Evolutionary conservation across 2,797 vertebrate species (phyloP).

Genomic region (Podarcis lilfordi): DNA sequence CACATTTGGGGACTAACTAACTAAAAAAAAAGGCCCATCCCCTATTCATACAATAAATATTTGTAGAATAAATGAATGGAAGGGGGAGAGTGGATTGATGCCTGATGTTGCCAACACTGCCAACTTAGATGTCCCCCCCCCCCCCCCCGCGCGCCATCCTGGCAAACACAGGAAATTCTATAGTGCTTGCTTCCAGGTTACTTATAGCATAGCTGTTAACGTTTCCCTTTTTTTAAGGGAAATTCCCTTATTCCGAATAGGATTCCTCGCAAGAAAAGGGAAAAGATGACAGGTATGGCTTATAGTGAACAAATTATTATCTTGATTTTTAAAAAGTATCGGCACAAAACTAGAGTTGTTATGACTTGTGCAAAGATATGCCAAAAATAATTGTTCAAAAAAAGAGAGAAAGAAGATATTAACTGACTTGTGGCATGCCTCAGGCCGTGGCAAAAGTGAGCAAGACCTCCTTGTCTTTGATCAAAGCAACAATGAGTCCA

Average conservation of each 20-base stretch:
- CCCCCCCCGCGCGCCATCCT: no score
- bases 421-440: neutral
- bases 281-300: neutral
- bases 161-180: neutral
- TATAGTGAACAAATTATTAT: neutral
- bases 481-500: neutral
- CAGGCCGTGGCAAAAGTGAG: neutral
- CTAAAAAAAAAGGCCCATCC: neutral
- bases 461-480: no score
- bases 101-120: neutral
- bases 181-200: neutral
- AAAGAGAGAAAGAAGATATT: neutral
- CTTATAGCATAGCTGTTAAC: neutral
- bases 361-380: neutral
- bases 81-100: neutral
- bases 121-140: neutral
- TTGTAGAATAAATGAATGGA: neutral
- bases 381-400: neutral
- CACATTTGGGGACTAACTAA: neutral
- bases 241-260: no score
- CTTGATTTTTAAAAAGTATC: no score
- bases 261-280: no score
- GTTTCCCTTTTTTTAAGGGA: no score
- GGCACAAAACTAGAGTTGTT: neutral
- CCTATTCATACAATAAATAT: neutral